Evolutionary conservation across 2,113 vertebrate genomes (phyloP), one percentile per base, ranked within the genome.

Genomic region (Chloropsis cyanopogon): DNA sequence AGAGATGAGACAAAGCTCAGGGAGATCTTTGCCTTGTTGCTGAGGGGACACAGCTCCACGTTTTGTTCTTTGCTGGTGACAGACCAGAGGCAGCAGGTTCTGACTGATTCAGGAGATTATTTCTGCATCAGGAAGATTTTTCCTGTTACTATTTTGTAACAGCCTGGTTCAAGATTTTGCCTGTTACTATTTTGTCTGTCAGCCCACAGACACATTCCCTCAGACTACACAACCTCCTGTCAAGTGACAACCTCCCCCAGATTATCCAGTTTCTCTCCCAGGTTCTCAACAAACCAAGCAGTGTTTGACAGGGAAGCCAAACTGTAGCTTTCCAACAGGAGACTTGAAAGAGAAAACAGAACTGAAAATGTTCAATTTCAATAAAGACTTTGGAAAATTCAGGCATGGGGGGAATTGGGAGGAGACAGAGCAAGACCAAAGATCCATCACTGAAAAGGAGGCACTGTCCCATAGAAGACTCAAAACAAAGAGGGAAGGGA

Each of bases 1-100:
- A 87, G 63, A 92, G 85, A 75, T 69, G 86, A 26, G 54, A 75
- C 60, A 92, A 79, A 91, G 60, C 94, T 86, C 60, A 83, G 70
- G 37, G 46, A 76, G 57, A 69, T 73, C 26, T 66, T 66, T 78
- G 60, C 76, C 72, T 84, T 37, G 53, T 86, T 15, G 14, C n/a
- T 23, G 60, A 78, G 56, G 68, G 64, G 82, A 56, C 28, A 10
- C 33, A 69, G 69, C 70, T 90, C 64, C 81, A 54, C 10, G 0
- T 26, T 91, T 49, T 82, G 64, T 26, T 46, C 87, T 63, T 39
- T 46, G 12, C 66, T 93, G 54, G n/a, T 85, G 91, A n/a, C 10
- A 91, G 78, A 63, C 33, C 39, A 75, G 21, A 57, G 83, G 87
- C 90, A 93, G 72, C 73, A 92, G 81, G 88, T 83, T 88, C 86